These are phyloP conservation scores for Xenops minutus DNA, from an alignment of 2,797 vertebrate species.

Conservation along the genomic window DNA sequence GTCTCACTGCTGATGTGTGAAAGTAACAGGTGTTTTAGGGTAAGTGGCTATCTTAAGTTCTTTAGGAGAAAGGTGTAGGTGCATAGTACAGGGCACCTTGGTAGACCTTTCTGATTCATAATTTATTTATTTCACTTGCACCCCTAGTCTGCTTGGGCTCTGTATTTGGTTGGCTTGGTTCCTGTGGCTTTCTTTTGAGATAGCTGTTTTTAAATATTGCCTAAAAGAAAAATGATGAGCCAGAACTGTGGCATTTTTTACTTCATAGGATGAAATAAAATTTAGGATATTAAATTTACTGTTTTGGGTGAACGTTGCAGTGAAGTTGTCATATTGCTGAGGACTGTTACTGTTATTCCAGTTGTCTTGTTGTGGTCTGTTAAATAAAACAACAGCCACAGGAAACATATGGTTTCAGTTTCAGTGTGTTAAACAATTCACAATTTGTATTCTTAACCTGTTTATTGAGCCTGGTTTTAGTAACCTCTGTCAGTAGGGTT, in stretches of 20 bases:
- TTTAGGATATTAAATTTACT: neutral
- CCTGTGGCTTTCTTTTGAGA: neutral
- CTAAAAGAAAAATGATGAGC: neutral
- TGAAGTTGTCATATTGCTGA: neutral
- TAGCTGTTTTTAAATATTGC: neutral
- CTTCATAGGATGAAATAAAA: neutral
- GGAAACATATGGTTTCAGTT: slow-evolving; percentile 10
- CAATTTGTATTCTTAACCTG: slow-evolving; percentile 31
- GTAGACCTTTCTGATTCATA: neutral
- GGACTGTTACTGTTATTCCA: neutral
- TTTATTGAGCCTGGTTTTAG: neutral
- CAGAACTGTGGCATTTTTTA: neutral
- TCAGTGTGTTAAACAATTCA: neutral
- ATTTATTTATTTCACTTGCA: neutral
- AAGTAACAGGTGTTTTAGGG: neutral
- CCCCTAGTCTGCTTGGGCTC: neutral
- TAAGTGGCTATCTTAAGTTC: neutral
- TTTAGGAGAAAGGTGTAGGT: neutral
- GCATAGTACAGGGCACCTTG: rapidly evolving
- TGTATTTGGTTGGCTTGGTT: neutral
- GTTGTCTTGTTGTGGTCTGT: neutral
- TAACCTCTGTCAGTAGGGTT: neutral
- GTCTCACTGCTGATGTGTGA: neutral
- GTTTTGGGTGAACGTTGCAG: neutral
- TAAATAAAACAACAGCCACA: neutral